Evolutionary conservation across 1,140 invertebrate genomes (phyloP).

Genomic region (Hermetia illucens): DNA sequence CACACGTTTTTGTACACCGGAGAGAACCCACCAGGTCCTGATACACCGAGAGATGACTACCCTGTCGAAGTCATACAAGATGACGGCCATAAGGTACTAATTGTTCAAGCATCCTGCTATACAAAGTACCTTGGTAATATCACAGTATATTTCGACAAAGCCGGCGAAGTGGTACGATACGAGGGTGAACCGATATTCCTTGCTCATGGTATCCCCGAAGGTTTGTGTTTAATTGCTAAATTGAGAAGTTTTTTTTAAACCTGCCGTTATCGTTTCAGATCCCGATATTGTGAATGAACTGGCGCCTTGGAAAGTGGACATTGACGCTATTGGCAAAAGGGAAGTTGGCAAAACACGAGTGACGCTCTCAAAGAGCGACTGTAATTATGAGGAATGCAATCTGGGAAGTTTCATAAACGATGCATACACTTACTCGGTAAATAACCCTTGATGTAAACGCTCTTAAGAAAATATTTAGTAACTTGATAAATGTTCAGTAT

Average conservation of each 20-base stretch:
- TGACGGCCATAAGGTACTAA: constrained; percentile 40
- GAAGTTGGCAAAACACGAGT: constrained; percentile 42
- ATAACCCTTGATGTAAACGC: too few species aligned
- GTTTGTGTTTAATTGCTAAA: constrained; percentile 23
- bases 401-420: constrained; percentile 62
- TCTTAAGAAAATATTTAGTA: too few species aligned
- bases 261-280: constrained; percentile 19
- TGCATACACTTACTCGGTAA: constrained; percentile 47
- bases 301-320: constrained; percentile 39
- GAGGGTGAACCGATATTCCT: constrained; percentile 63
- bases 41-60: constrained; percentile 42
- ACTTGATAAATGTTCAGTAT: too few species aligned
- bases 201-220: constrained; percentile 42
- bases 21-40: constrained; percentile 35
- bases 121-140: constrained; percentile 63
- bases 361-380: constrained; percentile 37
- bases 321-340: constrained; percentile 40
- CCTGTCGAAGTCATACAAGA: constrained; percentile 46
- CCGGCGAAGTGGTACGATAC: constrained; percentile 51
- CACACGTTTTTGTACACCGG: constrained; percentile 62
- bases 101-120: constrained; percentile 53
- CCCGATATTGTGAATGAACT: constrained; percentile 28
- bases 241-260: not conserved
- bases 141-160: constrained; percentile 54
- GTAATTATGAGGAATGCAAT: constrained; percentile 51